Evolutionary conservation across 2,113 vertebrate species (phyloP).

Genomic region (Nothobranchius kuhntae): DNA sequence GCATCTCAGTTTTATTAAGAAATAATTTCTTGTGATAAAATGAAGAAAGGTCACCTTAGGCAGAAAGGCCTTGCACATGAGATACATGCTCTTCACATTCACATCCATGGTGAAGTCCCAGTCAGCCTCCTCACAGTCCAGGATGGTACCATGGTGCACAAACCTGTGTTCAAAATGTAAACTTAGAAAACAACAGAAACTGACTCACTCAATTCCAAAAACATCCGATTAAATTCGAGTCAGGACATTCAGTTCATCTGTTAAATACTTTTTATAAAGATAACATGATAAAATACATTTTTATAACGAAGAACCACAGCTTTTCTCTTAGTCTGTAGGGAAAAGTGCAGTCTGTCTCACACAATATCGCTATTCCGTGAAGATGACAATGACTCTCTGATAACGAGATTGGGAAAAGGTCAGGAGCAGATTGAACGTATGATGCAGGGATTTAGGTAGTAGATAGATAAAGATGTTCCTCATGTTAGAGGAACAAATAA

Average conservation of each 20-base stretch:
- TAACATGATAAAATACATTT: too few relatives aligned
- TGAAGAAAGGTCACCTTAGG: slow-evolving; percentile 83
- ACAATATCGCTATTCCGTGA: too few relatives aligned
- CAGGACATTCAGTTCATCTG: too few relatives aligned
- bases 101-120: slow-evolving; percentile 95
- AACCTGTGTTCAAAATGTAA: slow-evolving; percentile 75
- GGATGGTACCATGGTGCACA: slow-evolving; percentile 90
- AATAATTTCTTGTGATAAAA: slow-evolving; percentile 14
- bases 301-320: too few relatives aligned
- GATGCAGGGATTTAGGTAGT: slow-evolving; percentile 36
- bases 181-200: not conserved
- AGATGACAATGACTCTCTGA: too few relatives aligned
- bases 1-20: slow-evolving; percentile 35
- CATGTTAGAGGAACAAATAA: not conserved
- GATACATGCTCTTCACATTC: slow-evolving; percentile 93
- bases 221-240: not conserved
- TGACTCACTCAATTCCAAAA: not conserved
- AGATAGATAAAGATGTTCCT: not conserved
- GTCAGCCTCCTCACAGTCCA: slow-evolving; percentile 90
- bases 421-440: slow-evolving; percentile 18
- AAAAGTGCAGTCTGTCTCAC: too few relatives aligned
- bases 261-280: too few relatives aligned
- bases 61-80: slow-evolving; percentile 92
- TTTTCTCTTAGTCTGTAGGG: too few relatives aligned
- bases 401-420: too few relatives aligned